These are phyloP conservation scores for Bradypus variegatus DNA, from an alignment of 2,797 vertebrate species.

Conservation along the genomic window DNA sequence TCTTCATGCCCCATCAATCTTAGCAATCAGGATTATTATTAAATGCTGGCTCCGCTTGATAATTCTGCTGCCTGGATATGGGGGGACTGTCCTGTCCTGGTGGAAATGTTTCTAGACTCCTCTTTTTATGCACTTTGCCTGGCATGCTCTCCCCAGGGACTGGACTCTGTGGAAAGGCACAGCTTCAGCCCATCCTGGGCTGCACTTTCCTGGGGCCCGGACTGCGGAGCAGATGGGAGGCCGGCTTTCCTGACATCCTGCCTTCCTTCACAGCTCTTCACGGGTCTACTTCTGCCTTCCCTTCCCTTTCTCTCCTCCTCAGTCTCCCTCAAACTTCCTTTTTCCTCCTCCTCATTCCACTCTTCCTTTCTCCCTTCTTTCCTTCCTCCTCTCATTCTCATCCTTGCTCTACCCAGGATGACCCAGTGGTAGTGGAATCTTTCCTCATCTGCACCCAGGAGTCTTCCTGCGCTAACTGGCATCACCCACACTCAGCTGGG, in stretches of 20 bases:
- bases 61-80: not conserved
- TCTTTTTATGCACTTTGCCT: not conserved
- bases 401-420: not conserved
- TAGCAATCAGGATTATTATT: not conserved
- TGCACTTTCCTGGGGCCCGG: not conserved
- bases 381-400: not conserved
- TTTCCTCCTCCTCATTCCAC: no score
- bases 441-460: not conserved
- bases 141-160: not conserved
- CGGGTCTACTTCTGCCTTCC: not conserved
- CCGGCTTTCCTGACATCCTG: not conserved
- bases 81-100: not conserved
- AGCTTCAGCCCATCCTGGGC: not conserved
- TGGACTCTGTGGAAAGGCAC: not conserved
- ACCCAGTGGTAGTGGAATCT: not conserved
- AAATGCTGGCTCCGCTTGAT: not conserved
- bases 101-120: not conserved
- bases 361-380: not conserved
- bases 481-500: not conserved
- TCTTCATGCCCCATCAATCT: not conserved
- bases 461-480: not conserved
- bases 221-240: not conserved
- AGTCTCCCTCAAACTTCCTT: not conserved
- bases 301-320: not conserved
- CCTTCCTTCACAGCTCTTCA: not conserved